Percentiles rank a stretch among this genome's conserved stretches.
Conservation (phyloP, 2,113 vertebrate genomes). For the Oncorhynchus gorbuscha region DNA sequence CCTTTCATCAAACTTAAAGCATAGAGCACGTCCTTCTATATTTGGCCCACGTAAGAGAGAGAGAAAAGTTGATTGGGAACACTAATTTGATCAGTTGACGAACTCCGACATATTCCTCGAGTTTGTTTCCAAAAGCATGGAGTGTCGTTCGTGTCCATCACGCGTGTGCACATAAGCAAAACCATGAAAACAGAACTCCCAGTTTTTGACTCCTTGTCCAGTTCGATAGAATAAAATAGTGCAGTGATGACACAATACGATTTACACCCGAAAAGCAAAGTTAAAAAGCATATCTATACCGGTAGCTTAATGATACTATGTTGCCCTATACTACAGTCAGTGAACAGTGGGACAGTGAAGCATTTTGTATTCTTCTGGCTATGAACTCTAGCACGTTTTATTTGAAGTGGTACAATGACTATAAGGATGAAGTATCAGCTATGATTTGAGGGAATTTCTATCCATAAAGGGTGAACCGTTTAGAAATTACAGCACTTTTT, state of each 20-base stretch:
- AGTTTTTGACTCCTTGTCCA: not conserved
- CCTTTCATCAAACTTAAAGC: slow-evolving; percentile 7
- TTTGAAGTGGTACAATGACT: too few relatives aligned
- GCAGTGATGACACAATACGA: not conserved
- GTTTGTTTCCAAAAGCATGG: too few relatives aligned
- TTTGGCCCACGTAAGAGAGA: not conserved
- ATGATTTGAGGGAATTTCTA: too few relatives aligned
- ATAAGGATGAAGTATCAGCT: too few relatives aligned
- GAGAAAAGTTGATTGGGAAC: not conserved
- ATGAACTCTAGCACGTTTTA: too few relatives aligned
- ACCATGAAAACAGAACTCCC: slow-evolving; percentile 38
- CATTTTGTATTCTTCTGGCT: too few relatives aligned
- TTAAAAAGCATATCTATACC: slow-evolving; percentile 5
- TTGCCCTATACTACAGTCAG: not conserved
- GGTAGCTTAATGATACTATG: not conserved
- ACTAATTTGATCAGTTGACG: not conserved
- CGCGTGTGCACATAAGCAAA: not conserved
- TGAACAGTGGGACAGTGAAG: too few relatives aligned
- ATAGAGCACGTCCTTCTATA: not conserved
- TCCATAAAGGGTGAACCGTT: too few relatives aligned
- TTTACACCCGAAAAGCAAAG: slow-evolving; percentile 18
- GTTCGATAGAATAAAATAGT: slow-evolving; percentile 38
- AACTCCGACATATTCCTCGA: not conserved
- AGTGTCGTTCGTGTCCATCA: not conserved
- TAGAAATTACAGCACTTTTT: too few relatives aligned